These are phyloP conservation scores for Ctena decussata DNA, from an alignment of 2,888 invertebrate species.

Conservation along the genomic window DNA sequence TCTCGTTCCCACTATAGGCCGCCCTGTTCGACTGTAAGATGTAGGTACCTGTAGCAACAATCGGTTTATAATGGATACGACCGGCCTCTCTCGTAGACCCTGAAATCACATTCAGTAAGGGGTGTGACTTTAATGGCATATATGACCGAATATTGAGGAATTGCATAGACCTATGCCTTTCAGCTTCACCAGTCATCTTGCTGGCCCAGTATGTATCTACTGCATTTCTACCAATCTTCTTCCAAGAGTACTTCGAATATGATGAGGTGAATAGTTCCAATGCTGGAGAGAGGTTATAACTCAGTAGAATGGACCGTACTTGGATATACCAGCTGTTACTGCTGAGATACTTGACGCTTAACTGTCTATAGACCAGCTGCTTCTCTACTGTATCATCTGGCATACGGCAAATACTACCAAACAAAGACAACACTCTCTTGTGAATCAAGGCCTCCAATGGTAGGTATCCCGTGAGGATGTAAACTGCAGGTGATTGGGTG, in stretches of 20 bases:
- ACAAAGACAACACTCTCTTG: too few relatives aligned
- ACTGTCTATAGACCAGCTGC: background rate
- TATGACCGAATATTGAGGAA: background rate
- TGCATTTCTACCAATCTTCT: background rate
- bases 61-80: too few relatives aligned
- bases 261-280: background rate
- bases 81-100: too few relatives aligned
- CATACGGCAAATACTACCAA: too few relatives aligned
- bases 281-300: background rate
- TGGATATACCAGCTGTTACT: background rate
- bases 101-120: background rate
- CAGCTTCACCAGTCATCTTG: background rate
- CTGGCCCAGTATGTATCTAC: background rate
- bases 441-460: too few relatives aligned
- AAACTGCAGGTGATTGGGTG: too few relatives aligned
- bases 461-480: background rate
- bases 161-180: background rate
- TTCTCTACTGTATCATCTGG: background rate
- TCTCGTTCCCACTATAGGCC: background rate
- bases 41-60: background rate
- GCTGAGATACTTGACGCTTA: background rate
- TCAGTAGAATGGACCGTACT: background rate
- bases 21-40: too few relatives aligned
- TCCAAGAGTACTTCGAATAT: background rate
- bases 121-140: background rate